Conservation (phyloP, 2,888 invertebrate species). For the Drosophila phalerata region DNA sequence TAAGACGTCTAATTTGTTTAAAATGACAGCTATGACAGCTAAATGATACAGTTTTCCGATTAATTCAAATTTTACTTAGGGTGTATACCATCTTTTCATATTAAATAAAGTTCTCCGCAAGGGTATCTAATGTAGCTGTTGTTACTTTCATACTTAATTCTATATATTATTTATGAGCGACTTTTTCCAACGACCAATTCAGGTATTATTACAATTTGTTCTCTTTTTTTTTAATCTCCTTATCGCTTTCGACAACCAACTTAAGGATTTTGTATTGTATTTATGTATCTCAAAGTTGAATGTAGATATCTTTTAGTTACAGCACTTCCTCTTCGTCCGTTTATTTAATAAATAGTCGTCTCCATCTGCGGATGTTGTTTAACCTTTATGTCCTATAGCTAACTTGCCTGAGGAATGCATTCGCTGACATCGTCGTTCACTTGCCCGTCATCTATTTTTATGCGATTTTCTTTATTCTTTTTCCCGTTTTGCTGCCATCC, state of each 20-base stretch:
- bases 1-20: too few species aligned
- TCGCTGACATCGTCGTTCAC: conserved; percentile 47
- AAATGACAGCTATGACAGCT: too few species aligned
- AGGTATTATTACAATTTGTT: background rate
- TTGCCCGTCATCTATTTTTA: conserved; percentile 50
- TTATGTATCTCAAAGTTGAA: background rate
- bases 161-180: too few species aligned
- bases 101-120: too few species aligned
- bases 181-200: background rate
- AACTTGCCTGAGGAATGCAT: conserved; percentile 54
- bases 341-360: conserved; percentile 57
- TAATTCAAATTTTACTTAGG: too few species aligned
- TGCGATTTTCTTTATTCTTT: conserved; percentile 31
- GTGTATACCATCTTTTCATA: too few species aligned
- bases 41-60: too few species aligned
- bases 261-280: background rate
- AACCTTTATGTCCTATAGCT: conserved; percentile 16
- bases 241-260: background rate
- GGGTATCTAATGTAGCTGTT: too few species aligned
- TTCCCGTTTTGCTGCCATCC: conserved; percentile 15
- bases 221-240: background rate
- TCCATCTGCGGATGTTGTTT: conserved; percentile 15
- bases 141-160: too few species aligned
- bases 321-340: conserved; percentile 2
- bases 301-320: too few species aligned